These are phyloP conservation scores for Mesaphorura yosii DNA, from an alignment of 1,140 invertebrate species.

Conservation along the genomic window DNA sequence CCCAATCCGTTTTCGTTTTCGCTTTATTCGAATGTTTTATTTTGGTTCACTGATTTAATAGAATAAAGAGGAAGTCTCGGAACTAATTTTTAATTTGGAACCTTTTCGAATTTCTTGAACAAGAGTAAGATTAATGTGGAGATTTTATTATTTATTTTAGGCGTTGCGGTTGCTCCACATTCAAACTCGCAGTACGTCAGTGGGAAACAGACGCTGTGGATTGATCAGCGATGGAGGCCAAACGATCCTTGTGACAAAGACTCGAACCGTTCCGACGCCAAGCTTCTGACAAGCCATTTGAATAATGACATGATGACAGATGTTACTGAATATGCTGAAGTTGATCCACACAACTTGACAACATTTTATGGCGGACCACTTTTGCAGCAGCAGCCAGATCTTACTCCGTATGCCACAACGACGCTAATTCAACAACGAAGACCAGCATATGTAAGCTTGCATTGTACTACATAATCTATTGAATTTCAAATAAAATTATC, in stretches of 20 bases:
- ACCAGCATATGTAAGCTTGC: conserved; percentile 34
- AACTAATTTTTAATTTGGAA: conserved; percentile 25
- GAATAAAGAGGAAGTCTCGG: conserved; percentile 17
- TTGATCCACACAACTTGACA: conserved; percentile 57
- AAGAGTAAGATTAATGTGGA: not conserved
- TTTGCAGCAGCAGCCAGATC: conserved; percentile 37
- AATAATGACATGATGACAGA: conserved; percentile 29
- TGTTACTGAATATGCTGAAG: conserved; percentile 62
- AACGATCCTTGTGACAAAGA: conserved; percentile 44
- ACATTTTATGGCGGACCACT: conserved; percentile 51
- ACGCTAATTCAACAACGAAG: conserved; percentile 46
- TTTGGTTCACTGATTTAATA: not conserved
- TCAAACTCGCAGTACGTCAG: conserved; percentile 32
- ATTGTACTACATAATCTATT: no score
- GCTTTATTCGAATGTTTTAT: no score
- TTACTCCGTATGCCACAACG: conserved; percentile 71
- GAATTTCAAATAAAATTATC: no score
- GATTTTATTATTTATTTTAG: conserved; percentile 13
- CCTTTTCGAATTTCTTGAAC: not conserved
- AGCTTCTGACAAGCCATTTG: conserved; percentile 46
- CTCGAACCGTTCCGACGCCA: conserved; percentile 49
- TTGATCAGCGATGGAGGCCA: conserved; percentile 59
- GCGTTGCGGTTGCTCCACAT: conserved; percentile 30
- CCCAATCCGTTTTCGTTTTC: no score
- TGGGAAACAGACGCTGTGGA: conserved; percentile 60